phyloP scores from a whole-genome alignment of 2,113 vertebrate species.

The Helogale parvula region DNA sequence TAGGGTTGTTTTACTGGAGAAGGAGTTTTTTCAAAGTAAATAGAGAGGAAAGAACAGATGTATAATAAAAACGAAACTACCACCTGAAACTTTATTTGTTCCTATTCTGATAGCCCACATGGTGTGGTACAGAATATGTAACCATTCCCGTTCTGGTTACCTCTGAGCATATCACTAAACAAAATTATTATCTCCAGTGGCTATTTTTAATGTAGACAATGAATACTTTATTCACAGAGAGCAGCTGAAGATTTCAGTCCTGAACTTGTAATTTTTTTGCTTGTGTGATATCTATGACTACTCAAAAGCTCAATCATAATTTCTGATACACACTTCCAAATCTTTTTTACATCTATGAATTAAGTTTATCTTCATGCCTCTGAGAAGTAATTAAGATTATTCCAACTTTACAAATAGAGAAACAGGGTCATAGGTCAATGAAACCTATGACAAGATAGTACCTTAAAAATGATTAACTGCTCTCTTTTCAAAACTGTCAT shows the following conservation, averaged over 20 bases:
- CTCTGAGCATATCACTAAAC: conserved; percentile 44
- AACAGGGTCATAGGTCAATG: background rate
- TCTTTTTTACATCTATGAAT: conserved; percentile 37
- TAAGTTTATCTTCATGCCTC: conserved; percentile 2
- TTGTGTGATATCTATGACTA: background rate
- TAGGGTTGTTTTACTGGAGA: conserved; percentile 70
- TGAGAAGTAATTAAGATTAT: conserved; percentile 18
- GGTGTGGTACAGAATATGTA: conserved; percentile 17
- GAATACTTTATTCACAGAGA: background rate
- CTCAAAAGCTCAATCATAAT: background rate
- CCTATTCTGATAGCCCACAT: conserved; percentile 46
- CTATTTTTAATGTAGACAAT: background rate
- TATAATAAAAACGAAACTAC: conserved; percentile 70
- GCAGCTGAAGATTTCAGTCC: background rate
- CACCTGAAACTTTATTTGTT: conserved; percentile 5
- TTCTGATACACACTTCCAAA: conserved; percentile 7
- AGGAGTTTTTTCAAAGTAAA: conserved; percentile 57
- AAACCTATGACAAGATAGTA: background rate
- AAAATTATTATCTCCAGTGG: conserved; percentile 44
- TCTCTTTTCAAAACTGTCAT: background rate
- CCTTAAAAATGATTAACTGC: background rate
- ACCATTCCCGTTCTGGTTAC: conserved; percentile 50
- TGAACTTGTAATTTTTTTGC: background rate
- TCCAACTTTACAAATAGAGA: background rate
- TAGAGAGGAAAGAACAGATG: conserved; percentile 74